Percentiles rank a stretch among this genome's conserved stretches.
Conservation (phyloP, 2,113 vertebrate genomes). For the Myotis yumanensis region DNA sequence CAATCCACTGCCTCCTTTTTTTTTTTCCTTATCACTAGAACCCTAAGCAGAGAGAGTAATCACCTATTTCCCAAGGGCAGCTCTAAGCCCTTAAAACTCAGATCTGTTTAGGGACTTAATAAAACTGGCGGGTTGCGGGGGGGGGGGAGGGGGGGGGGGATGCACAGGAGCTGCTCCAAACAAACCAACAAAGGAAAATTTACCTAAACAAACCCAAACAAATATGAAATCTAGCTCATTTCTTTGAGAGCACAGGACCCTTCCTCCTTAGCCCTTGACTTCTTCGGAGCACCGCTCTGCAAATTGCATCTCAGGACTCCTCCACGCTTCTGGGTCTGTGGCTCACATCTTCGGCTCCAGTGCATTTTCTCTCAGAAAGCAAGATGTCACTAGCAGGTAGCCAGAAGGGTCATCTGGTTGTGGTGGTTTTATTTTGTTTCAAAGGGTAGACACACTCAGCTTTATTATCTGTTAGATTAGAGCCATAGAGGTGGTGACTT, state of each 20-base stretch:
- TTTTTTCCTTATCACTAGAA: constrained; percentile 47
- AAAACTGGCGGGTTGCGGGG: not conserved
- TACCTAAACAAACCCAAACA: constrained; percentile 11
- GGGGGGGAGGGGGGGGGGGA: not conserved
- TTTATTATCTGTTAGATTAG: constrained; percentile 2
- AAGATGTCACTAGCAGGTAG: not conserved
- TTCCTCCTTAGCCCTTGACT: not conserved
- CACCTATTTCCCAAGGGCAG: constrained; percentile 66
- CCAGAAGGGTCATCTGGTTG: not conserved
- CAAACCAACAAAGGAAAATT: constrained; percentile 18
- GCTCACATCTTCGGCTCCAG: not conserved
- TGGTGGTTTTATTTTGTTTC: not conserved
- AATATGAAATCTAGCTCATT: constrained; percentile 12
- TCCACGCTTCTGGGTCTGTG: not conserved
- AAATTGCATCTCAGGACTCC: not conserved
- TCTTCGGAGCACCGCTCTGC: not conserved
- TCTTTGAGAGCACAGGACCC: not conserved
- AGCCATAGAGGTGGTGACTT: not conserved
- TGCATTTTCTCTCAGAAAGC: constrained; percentile 43
- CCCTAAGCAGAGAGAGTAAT: constrained; percentile 63
- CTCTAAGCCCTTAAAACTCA: constrained; percentile 65
- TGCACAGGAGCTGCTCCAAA: not conserved
- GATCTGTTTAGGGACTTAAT: constrained; percentile 63
- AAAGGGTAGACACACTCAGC: not conserved
- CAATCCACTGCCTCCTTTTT: not conserved